Conservation (phyloP, 2,888 invertebrate species). For the Globia sparganii region DNA sequence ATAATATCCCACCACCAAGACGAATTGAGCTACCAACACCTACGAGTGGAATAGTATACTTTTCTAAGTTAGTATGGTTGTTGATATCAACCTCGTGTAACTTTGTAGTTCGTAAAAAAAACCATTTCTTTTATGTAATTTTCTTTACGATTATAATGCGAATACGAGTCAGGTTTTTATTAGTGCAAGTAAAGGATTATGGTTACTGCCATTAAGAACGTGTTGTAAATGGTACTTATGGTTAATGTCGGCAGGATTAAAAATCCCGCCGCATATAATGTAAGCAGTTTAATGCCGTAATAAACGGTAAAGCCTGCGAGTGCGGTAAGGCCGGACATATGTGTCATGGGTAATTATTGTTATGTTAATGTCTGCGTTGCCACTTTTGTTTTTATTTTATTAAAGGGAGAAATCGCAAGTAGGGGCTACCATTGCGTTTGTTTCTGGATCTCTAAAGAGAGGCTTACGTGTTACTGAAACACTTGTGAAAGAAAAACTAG, state of each 20-base stretch:
- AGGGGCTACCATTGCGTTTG: background rate
- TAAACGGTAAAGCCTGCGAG: slow-evolving; percentile 48
- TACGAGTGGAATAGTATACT: background rate
- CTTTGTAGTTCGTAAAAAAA: background rate
- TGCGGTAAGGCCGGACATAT: slow-evolving; percentile 55
- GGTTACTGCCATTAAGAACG: slow-evolving; percentile 45
- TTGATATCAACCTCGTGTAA: background rate
- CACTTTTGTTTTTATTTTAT: slow-evolving; percentile 53
- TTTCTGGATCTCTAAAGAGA: background rate
- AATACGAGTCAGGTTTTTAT: slow-evolving; percentile 29
- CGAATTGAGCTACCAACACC: background rate
- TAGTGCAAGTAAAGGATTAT: slow-evolving; percentile 35
- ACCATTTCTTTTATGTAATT: background rate
- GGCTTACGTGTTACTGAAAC: background rate
- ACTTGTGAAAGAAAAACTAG: background rate
- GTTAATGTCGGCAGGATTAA: slow-evolving; percentile 52
- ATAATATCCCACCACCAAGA: background rate
- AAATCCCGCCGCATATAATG: slow-evolving; percentile 54
- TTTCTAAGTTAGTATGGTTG: background rate
- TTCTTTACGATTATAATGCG: slow-evolving; percentile 11
- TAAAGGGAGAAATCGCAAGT: slow-evolving; percentile 21
- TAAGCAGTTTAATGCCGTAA: slow-evolving; percentile 69
- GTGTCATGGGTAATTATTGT: slow-evolving; percentile 52
- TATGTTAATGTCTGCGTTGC: slow-evolving; percentile 28
- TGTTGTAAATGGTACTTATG: slow-evolving; percentile 47